Evolutionary conservation across 2,113 vertebrate species (phyloP), one percentile per base, ranked within the genome.

Genomic region (Melanerpes formicivorus): DNA sequence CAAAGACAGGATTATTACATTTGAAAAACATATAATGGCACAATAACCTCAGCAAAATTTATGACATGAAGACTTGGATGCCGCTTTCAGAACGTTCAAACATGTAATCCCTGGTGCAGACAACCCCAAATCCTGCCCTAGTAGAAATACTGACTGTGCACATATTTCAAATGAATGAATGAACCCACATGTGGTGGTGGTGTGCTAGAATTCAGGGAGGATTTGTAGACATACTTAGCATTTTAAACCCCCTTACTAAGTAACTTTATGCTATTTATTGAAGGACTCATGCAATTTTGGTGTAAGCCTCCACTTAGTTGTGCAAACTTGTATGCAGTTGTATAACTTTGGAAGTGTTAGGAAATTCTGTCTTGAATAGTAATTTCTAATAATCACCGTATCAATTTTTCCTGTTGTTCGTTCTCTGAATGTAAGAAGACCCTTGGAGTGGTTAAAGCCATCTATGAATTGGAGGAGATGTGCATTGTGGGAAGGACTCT

Each of bases 181-280:
- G 29, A 78, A 69, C 19, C 11, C 11, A 44, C 6, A 22, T 0
- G 2, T 1, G 1, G 44, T 26, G 1, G 44, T 26, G 13, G 14
- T 62, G 7, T 67, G 26, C 26, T 80, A 44, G 62, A 83, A 54
- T 64, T 69, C 46, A 60, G 14, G 37, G 26, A 18, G 23, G 29
- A 58, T 30, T 79, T 90, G 58, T 40, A 79, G 44, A 7, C 1
- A 0, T 30, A 18, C 19, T 65, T 65, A 34, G 9, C 34, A 59
- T 92, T 92, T 15, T 34, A 73, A 59, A 72, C 37, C 87, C 37
- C 18, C 7, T 92, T 48, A 30, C 16, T 29, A 42, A 79, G 78
- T n/a, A 54, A 5, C 13, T 87, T 81, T 62, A n/a, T 21, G 23
- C 40, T 82, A 8, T 30, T 77, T 72, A 34, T 8, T 9, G 22